Conservation (phyloP, 2,797 vertebrate genomes). For the Delichon dasypus region DNA sequence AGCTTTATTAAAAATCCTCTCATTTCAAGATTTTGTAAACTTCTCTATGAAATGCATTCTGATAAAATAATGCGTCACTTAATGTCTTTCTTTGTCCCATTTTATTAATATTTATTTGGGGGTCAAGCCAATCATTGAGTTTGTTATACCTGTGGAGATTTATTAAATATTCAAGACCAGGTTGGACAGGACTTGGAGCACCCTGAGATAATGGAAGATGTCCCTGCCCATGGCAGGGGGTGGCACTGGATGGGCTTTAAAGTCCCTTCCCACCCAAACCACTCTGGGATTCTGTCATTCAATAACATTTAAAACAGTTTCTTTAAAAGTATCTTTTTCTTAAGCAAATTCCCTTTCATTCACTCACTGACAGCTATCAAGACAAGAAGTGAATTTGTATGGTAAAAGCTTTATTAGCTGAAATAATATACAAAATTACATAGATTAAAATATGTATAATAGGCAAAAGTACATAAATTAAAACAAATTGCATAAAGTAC, state of each 20-base stretch:
- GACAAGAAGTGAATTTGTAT: neutral
- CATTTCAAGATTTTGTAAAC: neutral
- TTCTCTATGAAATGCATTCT: neutral
- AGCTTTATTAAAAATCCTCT: neutral
- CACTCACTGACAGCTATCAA: neutral
- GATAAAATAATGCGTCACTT: neutral
- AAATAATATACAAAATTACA: neutral
- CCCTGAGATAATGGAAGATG: rapidly evolving
- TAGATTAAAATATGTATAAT: neutral
- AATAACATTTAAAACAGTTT: neutral
- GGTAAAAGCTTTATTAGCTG: neutral
- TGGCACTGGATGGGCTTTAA: neutral
- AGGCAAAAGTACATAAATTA: neutral
- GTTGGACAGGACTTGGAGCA: rapidly evolving
- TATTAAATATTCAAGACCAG: neutral
- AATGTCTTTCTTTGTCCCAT: neutral
- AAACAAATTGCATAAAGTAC: neutral
- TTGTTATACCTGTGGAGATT: neutral
- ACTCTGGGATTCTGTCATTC: neutral
- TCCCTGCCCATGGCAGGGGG: neutral
- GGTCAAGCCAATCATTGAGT: neutral
- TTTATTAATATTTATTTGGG: neutral
- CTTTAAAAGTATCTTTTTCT: neutral
- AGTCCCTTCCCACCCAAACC: neutral
- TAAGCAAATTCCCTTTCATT: neutral